phyloP scores from a whole-genome alignment of 2,113 vertebrate genomes.

The Illadopsis cleaveri region DNA sequence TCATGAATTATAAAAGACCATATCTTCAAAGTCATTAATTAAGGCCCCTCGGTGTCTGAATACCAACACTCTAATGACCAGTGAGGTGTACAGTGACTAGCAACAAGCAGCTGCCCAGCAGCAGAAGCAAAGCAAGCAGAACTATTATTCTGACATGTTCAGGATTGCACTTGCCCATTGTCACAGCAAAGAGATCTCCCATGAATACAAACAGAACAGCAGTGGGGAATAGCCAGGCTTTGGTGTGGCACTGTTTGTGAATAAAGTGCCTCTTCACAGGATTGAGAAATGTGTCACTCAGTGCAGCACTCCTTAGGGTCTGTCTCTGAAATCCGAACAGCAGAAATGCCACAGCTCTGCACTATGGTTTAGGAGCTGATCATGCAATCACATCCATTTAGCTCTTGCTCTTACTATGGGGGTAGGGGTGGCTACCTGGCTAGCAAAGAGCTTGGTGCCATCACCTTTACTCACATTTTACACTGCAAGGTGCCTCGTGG shows the following conservation, averaged over 20 bases:
- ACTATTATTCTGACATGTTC: slow-evolving; percentile 15
- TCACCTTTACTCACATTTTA: background rate
- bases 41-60: slow-evolving; percentile 35
- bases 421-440: background rate
- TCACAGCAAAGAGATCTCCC: background rate
- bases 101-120: background rate
- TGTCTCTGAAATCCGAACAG: background rate
- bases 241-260: background rate
- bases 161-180: background rate
- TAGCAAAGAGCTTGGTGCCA: background rate
- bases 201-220: background rate
- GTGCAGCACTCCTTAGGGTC: background rate
- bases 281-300: background rate
- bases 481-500: background rate
- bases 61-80: slow-evolving; percentile 17
- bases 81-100: slow-evolving; percentile 17
- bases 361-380: background rate
- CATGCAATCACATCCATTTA: background rate
- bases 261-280: background rate
- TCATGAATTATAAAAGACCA: slow-evolving; percentile 67
- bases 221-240: background rate
- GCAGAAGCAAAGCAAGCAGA: slow-evolving; percentile 33
- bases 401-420: background rate
- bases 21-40: slow-evolving; percentile 68
- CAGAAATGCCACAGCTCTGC: background rate